Evolutionary conservation across 1,140 invertebrate species (phyloP).

Genomic region (Atta cephalotes): DNA sequence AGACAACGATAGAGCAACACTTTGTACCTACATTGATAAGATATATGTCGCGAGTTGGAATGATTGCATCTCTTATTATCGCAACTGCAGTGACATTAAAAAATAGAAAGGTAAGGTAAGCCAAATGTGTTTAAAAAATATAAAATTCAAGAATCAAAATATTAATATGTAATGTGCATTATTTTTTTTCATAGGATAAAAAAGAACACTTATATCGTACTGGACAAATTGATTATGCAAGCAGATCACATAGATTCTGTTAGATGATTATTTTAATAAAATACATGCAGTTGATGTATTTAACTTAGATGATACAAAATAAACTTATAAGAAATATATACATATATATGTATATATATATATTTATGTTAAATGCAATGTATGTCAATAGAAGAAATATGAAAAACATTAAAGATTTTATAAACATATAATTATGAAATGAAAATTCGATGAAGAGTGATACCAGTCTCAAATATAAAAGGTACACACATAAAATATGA

Average conservation of each 20-base stretch:
- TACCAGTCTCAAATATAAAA: neutral
- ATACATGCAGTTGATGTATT: neutral
- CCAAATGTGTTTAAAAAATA: neutral
- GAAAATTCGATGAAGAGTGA: neutral
- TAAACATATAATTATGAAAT: slow-evolving; percentile 21
- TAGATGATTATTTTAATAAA: slow-evolving; percentile 16
- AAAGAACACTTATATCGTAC: slow-evolving; percentile 88
- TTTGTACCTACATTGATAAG: neutral
- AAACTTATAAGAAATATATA: slow-evolving; percentile 34
- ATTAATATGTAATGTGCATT: slow-evolving; percentile 57
- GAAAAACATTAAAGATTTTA: neutral
- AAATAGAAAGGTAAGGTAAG: slow-evolving; percentile 36
- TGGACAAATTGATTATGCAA: slow-evolving; percentile 91
- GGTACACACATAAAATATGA: neutral
- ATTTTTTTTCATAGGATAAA: slow-evolving; percentile 79
- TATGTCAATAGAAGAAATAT: slow-evolving; percentile 54
- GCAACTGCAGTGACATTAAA: neutral
- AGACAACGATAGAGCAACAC: neutral
- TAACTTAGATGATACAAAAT: slow-evolving; percentile 12
- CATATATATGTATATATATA: slow-evolving; percentile 2
- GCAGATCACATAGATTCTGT: slow-evolving; percentile 88
- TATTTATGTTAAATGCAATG: slow-evolving; percentile 16
- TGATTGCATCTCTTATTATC: neutral
- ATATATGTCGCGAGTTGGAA: rapidly evolving
- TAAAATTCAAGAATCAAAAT: neutral